Conservation (phyloP, 2,797 vertebrate species). For the Amblyraja radiata region DNA sequence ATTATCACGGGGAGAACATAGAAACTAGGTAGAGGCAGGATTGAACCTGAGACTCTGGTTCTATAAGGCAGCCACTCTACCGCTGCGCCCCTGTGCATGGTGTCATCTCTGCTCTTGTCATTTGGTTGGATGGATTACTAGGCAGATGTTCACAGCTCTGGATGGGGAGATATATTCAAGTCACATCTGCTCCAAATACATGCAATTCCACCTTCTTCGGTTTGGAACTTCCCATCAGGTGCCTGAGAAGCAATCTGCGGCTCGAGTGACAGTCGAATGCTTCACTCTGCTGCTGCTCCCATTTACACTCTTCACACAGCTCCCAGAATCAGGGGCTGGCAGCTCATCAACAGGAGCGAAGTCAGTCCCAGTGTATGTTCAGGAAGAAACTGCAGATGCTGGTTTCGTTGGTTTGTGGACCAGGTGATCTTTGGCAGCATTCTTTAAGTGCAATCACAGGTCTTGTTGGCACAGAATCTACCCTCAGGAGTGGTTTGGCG, state of each 20-base stretch:
- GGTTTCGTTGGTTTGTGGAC: neutral
- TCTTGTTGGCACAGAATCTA: neutral
- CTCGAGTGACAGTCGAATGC: neutral
- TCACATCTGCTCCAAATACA: neutral
- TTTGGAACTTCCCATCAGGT: neutral
- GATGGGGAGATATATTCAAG: neutral
- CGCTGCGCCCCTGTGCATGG: neutral
- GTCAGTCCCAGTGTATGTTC: neutral
- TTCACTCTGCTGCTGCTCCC: neutral
- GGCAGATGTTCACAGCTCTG: neutral
- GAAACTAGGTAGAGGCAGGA: too few relatives aligned
- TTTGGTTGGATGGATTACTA: neutral
- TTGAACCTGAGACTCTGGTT: too few relatives aligned
- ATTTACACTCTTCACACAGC: neutral
- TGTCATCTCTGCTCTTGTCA: neutral
- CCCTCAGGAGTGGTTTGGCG: neutral
- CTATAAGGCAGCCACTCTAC: too few relatives aligned
- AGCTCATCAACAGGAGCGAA: neutral
- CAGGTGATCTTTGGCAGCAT: neutral
- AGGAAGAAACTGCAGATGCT: too few relatives aligned
- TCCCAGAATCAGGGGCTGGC: neutral
- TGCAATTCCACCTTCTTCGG: neutral
- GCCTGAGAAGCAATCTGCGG: neutral
- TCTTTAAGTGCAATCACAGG: neutral
- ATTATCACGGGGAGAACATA: too few relatives aligned